Conservation (phyloP, 2,888 invertebrate genomes). For the Rotaria sp. region DNA sequence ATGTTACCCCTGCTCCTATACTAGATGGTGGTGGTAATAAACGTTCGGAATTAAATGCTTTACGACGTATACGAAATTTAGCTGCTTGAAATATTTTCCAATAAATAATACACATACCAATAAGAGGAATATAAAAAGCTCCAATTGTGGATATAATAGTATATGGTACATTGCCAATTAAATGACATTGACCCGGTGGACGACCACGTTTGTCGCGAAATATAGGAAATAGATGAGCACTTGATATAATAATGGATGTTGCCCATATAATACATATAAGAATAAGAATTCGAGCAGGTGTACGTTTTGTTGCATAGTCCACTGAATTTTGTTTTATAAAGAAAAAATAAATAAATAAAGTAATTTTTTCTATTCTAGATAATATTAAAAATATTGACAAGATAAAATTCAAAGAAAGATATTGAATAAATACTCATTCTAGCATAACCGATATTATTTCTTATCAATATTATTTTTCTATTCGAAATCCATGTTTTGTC, state of each 20-base stretch:
- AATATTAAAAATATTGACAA: too few species aligned
- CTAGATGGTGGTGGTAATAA: neutral
- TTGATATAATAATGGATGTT: conserved; percentile 82
- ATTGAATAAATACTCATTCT: too few species aligned
- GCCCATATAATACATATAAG: conserved; percentile 89
- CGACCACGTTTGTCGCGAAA: conserved; percentile 8
- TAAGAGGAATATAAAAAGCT: conserved; percentile 89
- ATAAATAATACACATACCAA: conserved; percentile 86
- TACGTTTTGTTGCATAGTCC: conserved; percentile 86
- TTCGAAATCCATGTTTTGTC: too few species aligned
- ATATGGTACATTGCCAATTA: conserved; percentile 75
- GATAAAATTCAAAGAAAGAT: too few species aligned
- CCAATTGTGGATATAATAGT: conserved; percentile 93
- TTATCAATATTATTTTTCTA: too few species aligned
- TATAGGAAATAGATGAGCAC: conserved; percentile 69
- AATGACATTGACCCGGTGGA: conserved; percentile 67
- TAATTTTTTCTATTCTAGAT: too few species aligned
- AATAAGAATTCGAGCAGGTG: conserved; percentile 67
- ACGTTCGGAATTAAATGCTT: conserved; percentile 45
- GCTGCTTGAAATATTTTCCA: conserved; percentile 95
- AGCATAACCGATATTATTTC: too few species aligned
- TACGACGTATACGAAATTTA: conserved; percentile 69
- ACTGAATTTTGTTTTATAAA: neutral
- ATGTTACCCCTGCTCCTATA: neutral
- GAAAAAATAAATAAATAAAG: neutral